phyloP scores from a whole-genome alignment of 1,140 invertebrate genomes.

The Philaenus spumarius region DNA sequence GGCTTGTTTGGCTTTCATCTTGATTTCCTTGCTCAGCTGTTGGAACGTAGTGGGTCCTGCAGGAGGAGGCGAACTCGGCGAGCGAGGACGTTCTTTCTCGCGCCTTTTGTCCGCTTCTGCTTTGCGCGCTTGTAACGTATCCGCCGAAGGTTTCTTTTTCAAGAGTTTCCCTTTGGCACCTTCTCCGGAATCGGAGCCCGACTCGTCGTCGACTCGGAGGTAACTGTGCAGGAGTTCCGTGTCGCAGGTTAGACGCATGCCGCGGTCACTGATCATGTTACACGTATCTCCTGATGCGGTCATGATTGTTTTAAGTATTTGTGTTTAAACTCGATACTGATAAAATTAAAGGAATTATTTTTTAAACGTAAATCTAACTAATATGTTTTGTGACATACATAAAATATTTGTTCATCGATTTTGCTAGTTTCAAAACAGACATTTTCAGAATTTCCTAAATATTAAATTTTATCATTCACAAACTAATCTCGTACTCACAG shows the following conservation, averaged over 20 bases:
- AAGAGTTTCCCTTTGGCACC: slow-evolving; percentile 19
- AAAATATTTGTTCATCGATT: too few relatives aligned
- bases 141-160: slow-evolving; percentile 14
- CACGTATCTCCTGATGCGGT: too few relatives aligned
- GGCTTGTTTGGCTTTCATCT: slow-evolving; percentile 36
- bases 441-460: too few relatives aligned
- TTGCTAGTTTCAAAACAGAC: too few relatives aligned
- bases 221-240: slow-evolving; percentile 33
- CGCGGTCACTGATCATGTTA: too few relatives aligned
- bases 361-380: too few relatives aligned
- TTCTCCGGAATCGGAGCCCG: slow-evolving; percentile 7
- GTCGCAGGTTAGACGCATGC: slow-evolving; percentile 18
- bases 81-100: slow-evolving; percentile 13
- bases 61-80: not conserved
- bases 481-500: too few relatives aligned
- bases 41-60: slow-evolving; percentile 18
- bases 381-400: too few relatives aligned
- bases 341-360: too few relatives aligned
- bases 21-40: slow-evolving; percentile 41
- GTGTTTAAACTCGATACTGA: too few relatives aligned
- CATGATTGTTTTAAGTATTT: too few relatives aligned
- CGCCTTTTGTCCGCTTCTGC: slow-evolving; percentile 4
- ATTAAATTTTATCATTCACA: too few relatives aligned
- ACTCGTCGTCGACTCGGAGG: slow-evolving; percentile 25
- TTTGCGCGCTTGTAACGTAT: slow-evolving; percentile 10